These are phyloP conservation scores for Nanger granti DNA, from an alignment of 2,113 vertebrate species.

Conservation along the genomic window DNA sequence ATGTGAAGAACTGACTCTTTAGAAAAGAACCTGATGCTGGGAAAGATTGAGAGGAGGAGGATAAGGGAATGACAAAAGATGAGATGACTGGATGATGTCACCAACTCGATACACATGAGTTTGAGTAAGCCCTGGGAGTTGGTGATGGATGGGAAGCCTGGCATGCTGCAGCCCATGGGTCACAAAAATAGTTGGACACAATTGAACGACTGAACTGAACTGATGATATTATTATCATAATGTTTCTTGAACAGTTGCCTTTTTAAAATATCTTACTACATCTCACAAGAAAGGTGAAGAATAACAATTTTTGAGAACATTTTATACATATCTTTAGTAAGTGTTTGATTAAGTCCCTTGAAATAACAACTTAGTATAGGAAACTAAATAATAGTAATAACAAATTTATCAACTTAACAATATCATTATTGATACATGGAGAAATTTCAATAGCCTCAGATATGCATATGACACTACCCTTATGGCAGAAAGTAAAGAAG, in stretches of 20 bases:
- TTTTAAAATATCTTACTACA: background rate
- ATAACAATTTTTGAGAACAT: background rate
- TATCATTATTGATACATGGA: background rate
- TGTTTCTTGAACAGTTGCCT: background rate
- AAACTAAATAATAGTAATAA: background rate
- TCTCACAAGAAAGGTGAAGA: background rate
- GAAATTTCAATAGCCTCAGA: background rate
- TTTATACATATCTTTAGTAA: background rate
- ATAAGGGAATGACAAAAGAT: fast-evolving
- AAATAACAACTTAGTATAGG: background rate
- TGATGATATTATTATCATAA: background rate
- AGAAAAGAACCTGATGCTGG: background rate
- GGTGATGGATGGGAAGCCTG: background rate
- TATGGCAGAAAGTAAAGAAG: background rate
- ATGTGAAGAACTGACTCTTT: background rate
- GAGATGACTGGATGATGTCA: background rate
- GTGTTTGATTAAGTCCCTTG: background rate
- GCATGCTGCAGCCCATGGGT: background rate
- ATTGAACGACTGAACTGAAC: background rate
- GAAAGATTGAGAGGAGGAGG: background rate
- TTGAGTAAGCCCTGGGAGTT: background rate
- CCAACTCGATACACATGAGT: fast-evolving
- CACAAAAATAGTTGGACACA: background rate
- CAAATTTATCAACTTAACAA: background rate
- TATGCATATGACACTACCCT: background rate